Evolutionary conservation across 2,888 invertebrate genomes (phyloP).

Genomic region (Liopterus haemorrhoidalis): DNA sequence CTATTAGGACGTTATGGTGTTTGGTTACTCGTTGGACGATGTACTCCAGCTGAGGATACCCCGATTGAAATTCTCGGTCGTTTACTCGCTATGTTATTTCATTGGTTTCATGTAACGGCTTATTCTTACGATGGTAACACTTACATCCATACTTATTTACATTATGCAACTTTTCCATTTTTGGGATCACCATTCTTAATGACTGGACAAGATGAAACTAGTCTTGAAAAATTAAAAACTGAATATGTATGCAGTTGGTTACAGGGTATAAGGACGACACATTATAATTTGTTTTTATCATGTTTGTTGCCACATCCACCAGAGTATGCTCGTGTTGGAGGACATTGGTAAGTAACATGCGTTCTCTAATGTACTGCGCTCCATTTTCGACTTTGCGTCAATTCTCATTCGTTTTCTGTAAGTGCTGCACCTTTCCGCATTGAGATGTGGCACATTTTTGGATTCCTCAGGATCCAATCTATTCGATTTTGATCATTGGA

Average conservation of each 20-base stretch:
- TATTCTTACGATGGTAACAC: constrained; percentile 84
- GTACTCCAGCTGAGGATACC: constrained; percentile 71
- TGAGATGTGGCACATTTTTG: not conserved
- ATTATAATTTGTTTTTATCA: constrained; percentile 85
- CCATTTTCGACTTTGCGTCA: too few species aligned
- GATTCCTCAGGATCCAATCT: not conserved
- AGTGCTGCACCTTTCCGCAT: too few species aligned
- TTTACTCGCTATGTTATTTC: constrained; percentile 91
- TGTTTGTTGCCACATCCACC: constrained; percentile 94
- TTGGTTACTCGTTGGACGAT: constrained; percentile 93
- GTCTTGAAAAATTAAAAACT: constrained; percentile 84
- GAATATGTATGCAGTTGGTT: constrained; percentile 93
- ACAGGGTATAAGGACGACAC: constrained; percentile 70
- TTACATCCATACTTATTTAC: too few species aligned
- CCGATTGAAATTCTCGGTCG: constrained; percentile 79
- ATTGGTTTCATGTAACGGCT: constrained; percentile 99
- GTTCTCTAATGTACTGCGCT: too few species aligned
- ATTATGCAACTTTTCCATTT: not conserved
- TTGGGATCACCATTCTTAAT: constrained; percentile 33
- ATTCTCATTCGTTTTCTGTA: too few species aligned
- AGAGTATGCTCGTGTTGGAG: constrained; percentile 91
- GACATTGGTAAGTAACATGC: constrained; percentile 81
- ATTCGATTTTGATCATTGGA: not conserved
- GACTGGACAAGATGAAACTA: constrained; percentile 77
- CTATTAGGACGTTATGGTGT: constrained; percentile 91